Evolutionary conservation across 2,888 invertebrate species (phyloP), one percentile per base, ranked within the genome.

Genomic region (Agrotis puta): DNA sequence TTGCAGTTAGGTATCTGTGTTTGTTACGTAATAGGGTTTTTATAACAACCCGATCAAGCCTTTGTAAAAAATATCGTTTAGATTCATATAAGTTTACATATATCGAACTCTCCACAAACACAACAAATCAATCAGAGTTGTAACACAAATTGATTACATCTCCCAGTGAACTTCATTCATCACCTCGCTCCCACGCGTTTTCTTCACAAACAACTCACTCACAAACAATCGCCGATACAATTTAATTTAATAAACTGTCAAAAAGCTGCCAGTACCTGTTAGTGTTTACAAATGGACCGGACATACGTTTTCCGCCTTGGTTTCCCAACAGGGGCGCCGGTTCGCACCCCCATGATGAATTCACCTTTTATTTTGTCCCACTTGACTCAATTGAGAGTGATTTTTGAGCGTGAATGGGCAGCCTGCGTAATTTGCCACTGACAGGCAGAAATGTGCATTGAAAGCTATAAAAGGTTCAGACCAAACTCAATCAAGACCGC

Each of bases 351-450:
- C 89, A 89, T 94, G 93, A 94, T 94, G 93, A 94, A 94, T 94
- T 94, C 92, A 92, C 94, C 94, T 96, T 95, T 95, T 94, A 95
- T 95, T 95, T 94, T 93, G 93, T 94, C 94, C 92, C 94, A 94
- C 95, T 94, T 93, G 93, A 93, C 94, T 94, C 95, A 93, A 95
- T 95, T 94, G 95, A 91, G 93, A 93, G 93, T 94, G 93, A 95
- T 95, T 96, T 95, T 95, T 94, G 94, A 94, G 93, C 94, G 94
- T 93, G 94, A 95, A 95, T 94, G 94, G 94, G 93, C 92, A 93
- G 94, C 93, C 92, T 86, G 89, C 87, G 93, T 95, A 95, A 95
- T 95, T 95, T 95, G 93, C 92, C 88, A 91, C 91, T 93, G 95
- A 94, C 95, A 95, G 94, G 89, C 90, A 88, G 92, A 94, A 94